phyloP scores from a whole-genome alignment of 2,113 vertebrate genomes.

The Mirza zaza region DNA sequence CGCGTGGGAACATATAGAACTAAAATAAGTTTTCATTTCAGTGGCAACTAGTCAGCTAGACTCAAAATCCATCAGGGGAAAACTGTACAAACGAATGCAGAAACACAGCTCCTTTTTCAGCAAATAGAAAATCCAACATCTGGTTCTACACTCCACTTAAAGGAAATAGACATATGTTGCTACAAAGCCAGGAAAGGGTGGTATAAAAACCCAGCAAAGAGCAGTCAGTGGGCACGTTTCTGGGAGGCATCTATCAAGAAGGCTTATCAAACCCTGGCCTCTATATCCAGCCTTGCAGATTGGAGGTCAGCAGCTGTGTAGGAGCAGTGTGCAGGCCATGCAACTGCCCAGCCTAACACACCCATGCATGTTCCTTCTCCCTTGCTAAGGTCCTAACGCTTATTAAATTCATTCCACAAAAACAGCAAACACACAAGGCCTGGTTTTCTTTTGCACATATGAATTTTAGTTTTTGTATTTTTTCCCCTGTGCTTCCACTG shows the following conservation, averaged over 20 bases:
- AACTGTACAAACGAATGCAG: background rate
- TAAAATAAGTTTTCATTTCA: background rate
- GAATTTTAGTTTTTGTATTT: background rate
- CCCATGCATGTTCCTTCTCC: background rate
- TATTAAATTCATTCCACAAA: background rate
- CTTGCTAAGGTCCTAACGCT: background rate
- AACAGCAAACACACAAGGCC: conserved; percentile 40
- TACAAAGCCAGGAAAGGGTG: background rate
- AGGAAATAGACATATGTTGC: background rate
- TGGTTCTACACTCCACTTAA: conserved; percentile 27
- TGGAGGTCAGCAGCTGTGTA: background rate
- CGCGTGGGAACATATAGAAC: background rate
- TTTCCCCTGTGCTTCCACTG: conserved; percentile 48
- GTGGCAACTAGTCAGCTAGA: background rate
- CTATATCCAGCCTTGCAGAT: background rate
- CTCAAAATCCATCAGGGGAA: background rate
- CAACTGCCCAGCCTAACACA: background rate
- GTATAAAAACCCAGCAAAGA: background rate
- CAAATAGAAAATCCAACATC: conserved; percentile 53
- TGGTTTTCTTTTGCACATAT: conserved; percentile 38
- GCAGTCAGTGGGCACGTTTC: background rate
- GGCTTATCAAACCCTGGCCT: accelerated
- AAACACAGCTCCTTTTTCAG: background rate
- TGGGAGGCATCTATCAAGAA: background rate
- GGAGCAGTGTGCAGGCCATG: background rate